Base-by-base conservation (phyloP, 2,797 vertebrate species). In the Premnoplex brunnescens region DNA sequence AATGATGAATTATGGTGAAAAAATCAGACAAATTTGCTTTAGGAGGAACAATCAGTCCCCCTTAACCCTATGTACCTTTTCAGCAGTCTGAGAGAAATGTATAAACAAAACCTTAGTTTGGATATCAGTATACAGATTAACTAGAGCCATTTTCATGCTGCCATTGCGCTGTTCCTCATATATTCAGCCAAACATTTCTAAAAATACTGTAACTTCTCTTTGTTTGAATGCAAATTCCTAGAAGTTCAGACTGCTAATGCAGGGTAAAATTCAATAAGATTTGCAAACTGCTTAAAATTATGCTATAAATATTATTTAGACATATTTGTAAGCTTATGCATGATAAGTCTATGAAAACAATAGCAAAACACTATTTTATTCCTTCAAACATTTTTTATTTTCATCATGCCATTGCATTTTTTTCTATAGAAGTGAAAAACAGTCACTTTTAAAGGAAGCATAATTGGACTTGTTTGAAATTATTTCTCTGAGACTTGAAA, bases 221-320 rank as follows among this genome's bases (percentile, higher is more conserved):
- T 64, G 7, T 69, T 80, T 76, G 63, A 96, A 90, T 76, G 76
- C 88, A 90, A 91, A 90, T 83, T 92, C 88, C 79, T 84, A 83
- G 93, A 96, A 94, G 94, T 95, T 93, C 86, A 88, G 62, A 90
- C 84, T 52, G 60, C 46, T 95, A 94, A 80, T 78, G 79, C 20
- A 89, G 62, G 81, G 41, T 87, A 91, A 85, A 88, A 94, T 80
- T 71, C 55, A 93, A 77, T 80, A 73, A 66, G 49, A 75, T 89
- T 56, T 91, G 14, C 72, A 95, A 97, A 93, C 43, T 37, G 68
- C 71, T 93, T 92, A 84, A 96, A 94, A 85, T 85, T 91, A 91
- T 82, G 89, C 95, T 86, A 66, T 97, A 97, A 97, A 94, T 96
- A 96, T 96, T 96, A 94, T 97, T 96, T 95, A 84, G 89, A 72